Evolutionary conservation across 2,888 invertebrate genomes (phyloP).

Genomic region (Ectemnius cavifrons): DNA sequence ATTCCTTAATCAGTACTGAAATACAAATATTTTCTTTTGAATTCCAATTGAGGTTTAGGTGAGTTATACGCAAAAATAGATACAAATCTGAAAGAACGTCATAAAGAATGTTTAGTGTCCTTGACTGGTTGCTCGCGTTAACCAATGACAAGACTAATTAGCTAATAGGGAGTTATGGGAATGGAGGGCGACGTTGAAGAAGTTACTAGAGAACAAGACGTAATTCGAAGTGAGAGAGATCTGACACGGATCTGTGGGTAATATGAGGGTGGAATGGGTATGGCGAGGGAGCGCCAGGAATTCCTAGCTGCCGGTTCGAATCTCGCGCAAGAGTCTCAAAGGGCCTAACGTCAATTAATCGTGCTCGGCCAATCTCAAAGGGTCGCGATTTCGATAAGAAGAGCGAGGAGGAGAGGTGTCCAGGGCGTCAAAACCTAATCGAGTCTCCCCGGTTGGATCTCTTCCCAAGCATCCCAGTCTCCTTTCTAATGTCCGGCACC

Average conservation of each 20-base stretch:
- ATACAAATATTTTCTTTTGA: too few species aligned
- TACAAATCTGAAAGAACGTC: too few species aligned
- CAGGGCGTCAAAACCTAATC: conserved; percentile 64
- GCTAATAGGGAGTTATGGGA: too few species aligned
- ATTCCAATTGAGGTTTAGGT: too few species aligned
- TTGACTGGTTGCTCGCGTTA: too few species aligned
- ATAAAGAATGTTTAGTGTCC: too few species aligned
- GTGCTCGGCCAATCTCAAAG: conserved; percentile 71
- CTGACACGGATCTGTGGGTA: conserved; percentile 14
- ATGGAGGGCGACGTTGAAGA: background rate
- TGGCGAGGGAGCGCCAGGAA: too few species aligned
- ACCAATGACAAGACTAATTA: too few species aligned
- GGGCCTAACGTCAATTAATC: conserved; percentile 75
- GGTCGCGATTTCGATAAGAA: conserved; percentile 53
- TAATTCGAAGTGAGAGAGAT: background rate
- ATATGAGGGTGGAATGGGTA: too few species aligned
- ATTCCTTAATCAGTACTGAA: too few species aligned
- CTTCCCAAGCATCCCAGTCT: conserved; percentile 23
- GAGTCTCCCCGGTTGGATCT: conserved; percentile 51
- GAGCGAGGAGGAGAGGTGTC: conserved; percentile 32
- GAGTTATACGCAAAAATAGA: too few species aligned
- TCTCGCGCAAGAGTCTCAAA: conserved; percentile 69
- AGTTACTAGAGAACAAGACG: background rate
- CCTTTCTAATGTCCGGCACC: conserved; percentile 62
- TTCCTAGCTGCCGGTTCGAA: conserved; percentile 69